These are phyloP conservation scores for Psittacula echo DNA, from an alignment of 2,797 vertebrate genomes.

Conservation along the genomic window DNA sequence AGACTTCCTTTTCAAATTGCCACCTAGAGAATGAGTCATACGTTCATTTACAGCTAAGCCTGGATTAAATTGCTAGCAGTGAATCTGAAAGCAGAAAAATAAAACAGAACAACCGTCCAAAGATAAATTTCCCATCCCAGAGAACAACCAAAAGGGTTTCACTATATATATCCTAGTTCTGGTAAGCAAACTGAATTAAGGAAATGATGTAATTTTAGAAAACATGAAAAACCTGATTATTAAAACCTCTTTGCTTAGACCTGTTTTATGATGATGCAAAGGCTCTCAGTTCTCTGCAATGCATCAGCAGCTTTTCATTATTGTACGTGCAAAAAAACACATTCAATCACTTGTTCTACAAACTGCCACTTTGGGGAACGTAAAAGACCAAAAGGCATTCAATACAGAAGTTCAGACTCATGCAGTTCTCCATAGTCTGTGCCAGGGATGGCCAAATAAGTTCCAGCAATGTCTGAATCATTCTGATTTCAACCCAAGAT, in stretches of 20 bases:
- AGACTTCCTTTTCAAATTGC: neutral
- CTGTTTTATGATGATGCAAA: neutral
- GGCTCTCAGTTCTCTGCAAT: neutral
- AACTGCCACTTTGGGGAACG: neutral
- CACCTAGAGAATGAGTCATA: conserved; percentile 20
- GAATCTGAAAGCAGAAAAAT: conserved; percentile 20
- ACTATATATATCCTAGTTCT: neutral
- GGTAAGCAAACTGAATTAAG: neutral
- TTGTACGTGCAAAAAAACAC: neutral
- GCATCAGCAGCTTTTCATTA: neutral
- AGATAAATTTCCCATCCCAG: neutral
- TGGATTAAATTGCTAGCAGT: conserved; percentile 9
- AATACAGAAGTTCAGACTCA: neutral
- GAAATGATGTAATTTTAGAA: neutral
- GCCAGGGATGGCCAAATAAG: neutral
- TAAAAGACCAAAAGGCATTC: neutral
- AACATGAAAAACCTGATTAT: neutral
- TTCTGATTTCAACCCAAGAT: neutral
- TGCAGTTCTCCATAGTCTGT: neutral
- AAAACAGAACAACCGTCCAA: neutral
- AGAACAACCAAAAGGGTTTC: neutral
- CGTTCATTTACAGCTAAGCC: conserved; percentile 9
- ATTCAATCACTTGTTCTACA: neutral
- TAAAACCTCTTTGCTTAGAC: neutral
- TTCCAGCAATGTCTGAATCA: neutral